Base-by-base conservation (phyloP, 2,113 vertebrate species). In the Marmota monax region DNA sequence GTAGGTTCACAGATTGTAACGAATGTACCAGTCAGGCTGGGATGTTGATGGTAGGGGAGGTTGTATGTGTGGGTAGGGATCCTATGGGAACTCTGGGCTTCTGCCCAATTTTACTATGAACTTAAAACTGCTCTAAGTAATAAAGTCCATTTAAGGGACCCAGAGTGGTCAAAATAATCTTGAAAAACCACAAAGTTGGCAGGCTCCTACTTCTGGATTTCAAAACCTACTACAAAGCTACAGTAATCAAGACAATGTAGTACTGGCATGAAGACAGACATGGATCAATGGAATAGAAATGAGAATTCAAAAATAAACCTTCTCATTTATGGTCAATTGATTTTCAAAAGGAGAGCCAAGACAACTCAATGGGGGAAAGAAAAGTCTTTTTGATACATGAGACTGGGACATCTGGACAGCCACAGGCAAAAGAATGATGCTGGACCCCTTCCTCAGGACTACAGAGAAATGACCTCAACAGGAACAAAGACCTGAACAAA, bases 91-190 rank as follows among this genome's bases (percentile, higher is more conserved):
- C 11, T 84, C 48, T 74, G 48, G 16, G 39, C 18, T 48, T 92
- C 65, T 48, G 29, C 23, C 86, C n/a, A 45, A 8, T 90, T 94
- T 95, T 83, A 22, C 45, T 96, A 34, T 67, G 8, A 83, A 69
- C 27, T 53, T 94, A 77, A 94, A 92, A 90, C 22, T 90, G 53
- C 45, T 83, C 12, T 63, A 70, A 22, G 85, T 85, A 88, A 67
- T n/a, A 70, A 58, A 56, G 4, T 51, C 69, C 89, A 56, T 78
- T 83, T 86, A 92, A 78, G 74, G 63, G 74, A 83, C n/a, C 13
- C 34, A 92, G 56, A 88, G 84, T 45, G 92, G 34, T 74, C 74
- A 95, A 95, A 78, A 72, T 70, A 70, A 89, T 89, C 72, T 78
- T n/a, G 61, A 95, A 73, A 88, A 80, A 80, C 32, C 78, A 61